A percentile compares a stretch with the other conserved stretches of the same genome.
These are phyloP conservation scores for Alcedo atthis DNA, from an alignment of 2,797 vertebrate genomes.

Conservation along the genomic window DNA sequence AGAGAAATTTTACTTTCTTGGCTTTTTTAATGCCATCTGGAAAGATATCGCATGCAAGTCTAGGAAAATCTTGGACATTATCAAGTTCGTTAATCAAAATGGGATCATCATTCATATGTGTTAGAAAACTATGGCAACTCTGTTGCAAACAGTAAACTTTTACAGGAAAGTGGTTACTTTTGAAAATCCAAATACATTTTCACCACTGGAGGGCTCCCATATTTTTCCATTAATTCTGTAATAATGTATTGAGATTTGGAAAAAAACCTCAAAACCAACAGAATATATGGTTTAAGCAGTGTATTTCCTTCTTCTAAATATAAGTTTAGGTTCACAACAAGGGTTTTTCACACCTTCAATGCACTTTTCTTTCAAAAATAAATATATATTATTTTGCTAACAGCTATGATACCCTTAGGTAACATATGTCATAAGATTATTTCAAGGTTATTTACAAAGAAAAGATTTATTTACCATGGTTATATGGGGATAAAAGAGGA, in stretches of 20 bases:
- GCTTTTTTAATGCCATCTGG: not conserved
- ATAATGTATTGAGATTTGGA: not conserved
- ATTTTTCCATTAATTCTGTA: constrained; percentile 52
- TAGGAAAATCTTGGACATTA: not conserved
- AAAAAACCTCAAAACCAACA: not conserved
- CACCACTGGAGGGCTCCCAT: constrained; percentile 75
- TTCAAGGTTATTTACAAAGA: not conserved
- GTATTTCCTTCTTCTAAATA: not conserved
- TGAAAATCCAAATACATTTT: constrained; percentile 49
- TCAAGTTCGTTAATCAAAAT: not conserved
- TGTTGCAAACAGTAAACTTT: not conserved
- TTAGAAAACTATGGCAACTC: not conserved
- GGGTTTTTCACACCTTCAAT: not conserved
- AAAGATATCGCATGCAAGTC: not conserved
- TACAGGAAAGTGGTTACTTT: not conserved
- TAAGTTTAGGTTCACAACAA: not conserved
- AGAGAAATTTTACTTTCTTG: not conserved
- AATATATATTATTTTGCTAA: not conserved
- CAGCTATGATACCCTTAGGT: not conserved
- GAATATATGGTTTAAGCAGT: not conserved
- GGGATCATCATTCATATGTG: not conserved
- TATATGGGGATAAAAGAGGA: not conserved
- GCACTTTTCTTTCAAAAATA: not conserved
- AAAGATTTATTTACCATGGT: not conserved
- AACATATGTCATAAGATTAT: not conserved